These are phyloP conservation scores for Anaspis maculata DNA, from an alignment of 2,888 invertebrate species.

Conservation along the genomic window DNA sequence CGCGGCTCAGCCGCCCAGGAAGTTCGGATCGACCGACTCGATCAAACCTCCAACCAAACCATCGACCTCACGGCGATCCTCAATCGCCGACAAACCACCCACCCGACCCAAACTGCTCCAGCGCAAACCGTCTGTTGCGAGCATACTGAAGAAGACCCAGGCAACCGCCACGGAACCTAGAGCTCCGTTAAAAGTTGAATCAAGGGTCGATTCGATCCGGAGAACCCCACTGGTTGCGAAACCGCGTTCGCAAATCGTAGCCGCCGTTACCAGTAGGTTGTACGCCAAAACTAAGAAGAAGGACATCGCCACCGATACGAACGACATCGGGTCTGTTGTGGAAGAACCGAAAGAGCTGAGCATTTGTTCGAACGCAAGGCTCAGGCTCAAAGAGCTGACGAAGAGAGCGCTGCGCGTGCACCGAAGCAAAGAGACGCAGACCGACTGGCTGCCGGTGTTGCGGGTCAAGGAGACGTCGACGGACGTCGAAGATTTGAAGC, in stretches of 20 bases:
- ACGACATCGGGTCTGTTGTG: slow-evolving; percentile 20
- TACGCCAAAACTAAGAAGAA: slow-evolving; percentile 55
- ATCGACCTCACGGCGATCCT: too few species aligned
- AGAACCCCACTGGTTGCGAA: slow-evolving; percentile 33
- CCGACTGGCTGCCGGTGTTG: slow-evolving; percentile 42
- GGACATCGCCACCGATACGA: slow-evolving; percentile 37
- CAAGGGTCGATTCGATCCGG: slow-evolving; percentile 29
- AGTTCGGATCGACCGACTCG: slow-evolving; percentile 27
- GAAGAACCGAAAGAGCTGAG: slow-evolving; percentile 41
- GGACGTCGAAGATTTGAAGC: slow-evolving; percentile 48
- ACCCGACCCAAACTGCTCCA: too few species aligned
- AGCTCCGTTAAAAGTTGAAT: too few species aligned
- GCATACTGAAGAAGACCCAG: too few species aligned
- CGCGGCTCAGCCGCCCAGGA: slow-evolving; percentile 20
- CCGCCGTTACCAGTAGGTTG: slow-evolving; percentile 60
- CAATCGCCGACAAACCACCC: too few species aligned
- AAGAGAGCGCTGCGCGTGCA: slow-evolving; percentile 49
- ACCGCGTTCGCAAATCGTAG: slow-evolving; percentile 57
- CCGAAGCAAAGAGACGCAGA: slow-evolving; percentile 50
- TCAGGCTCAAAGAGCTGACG: slow-evolving; percentile 51
- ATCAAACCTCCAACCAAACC: slow-evolving; percentile 8
- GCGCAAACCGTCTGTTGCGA: too few species aligned
- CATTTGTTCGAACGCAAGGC: slow-evolving; percentile 52
- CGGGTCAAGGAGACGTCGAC: slow-evolving; percentile 51
- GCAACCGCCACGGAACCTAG: too few species aligned